phyloP scores from a whole-genome alignment of 30 jellyfish, hydroid and myxozoan species.

The Rhopilema esculentum region DNA sequence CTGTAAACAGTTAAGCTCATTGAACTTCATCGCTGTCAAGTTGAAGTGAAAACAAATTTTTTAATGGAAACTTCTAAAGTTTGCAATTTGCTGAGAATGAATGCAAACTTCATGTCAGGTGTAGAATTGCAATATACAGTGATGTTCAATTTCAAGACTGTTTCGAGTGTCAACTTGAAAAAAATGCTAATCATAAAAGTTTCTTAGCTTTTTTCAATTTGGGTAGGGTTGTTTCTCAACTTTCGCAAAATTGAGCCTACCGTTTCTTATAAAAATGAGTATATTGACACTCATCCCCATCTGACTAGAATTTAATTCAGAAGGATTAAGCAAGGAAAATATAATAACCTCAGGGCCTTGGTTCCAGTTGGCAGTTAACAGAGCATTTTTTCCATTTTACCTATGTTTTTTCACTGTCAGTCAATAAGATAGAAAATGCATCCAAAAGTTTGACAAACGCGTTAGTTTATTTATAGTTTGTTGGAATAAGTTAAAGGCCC shows the following conservation, averaged over 20 bases:
- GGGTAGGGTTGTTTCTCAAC: neutral
- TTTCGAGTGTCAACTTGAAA: neutral
- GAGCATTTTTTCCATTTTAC: neutral
- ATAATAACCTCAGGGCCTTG: neutral
- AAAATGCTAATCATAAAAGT: neutral
- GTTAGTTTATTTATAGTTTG: neutral
- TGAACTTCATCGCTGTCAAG: neutral
- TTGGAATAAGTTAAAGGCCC: neutral
- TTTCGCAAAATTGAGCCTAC: neutral
- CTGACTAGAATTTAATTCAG: neutral
- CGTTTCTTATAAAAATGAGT: neutral
- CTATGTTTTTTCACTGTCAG: neutral
- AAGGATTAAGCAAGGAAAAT: neutral
- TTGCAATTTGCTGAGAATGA: neutral
- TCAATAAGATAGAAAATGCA: neutral
- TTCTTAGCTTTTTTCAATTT: neutral
- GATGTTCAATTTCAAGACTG: neutral
- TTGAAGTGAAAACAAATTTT: neutral
- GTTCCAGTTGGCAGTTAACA: neutral
- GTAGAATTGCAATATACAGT: neutral
- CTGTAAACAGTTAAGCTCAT: neutral
- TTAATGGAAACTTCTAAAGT: neutral
- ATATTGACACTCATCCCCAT: neutral
- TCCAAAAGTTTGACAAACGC: neutral
- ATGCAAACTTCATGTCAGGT: neutral